A percentile compares a stretch with the other conserved stretches of the same genome.
Evolutionary conservation across 2,113 vertebrate species (phyloP).

Genomic region (Trinectes maculatus): DNA sequence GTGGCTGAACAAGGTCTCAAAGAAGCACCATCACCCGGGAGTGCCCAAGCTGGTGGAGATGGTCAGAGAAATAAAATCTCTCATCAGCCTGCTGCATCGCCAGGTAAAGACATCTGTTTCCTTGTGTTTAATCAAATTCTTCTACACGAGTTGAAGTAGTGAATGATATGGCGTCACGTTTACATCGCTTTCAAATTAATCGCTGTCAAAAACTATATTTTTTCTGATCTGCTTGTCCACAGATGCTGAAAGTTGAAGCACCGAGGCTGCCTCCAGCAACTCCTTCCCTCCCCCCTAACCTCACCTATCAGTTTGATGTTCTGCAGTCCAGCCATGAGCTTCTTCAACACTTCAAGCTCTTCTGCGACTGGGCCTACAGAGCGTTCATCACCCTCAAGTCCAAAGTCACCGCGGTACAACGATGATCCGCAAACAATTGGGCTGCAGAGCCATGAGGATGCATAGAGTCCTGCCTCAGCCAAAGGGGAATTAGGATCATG

Average conservation of each 20-base stretch:
- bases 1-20: slow-evolving; percentile 81
- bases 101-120: slow-evolving; percentile 70
- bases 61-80: slow-evolving; percentile 79
- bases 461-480: slow-evolving; percentile 27
- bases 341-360: slow-evolving; percentile 83
- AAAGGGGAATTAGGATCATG: slow-evolving; percentile 47
- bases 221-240: not conserved
- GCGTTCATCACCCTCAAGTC: slow-evolving; percentile 81
- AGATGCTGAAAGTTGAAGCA: slow-evolving; percentile 80
- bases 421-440: slow-evolving; percentile 35
- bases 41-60: slow-evolving; percentile 79
- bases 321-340: slow-evolving; percentile 82
- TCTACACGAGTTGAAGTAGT: not conserved
- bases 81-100: slow-evolving; percentile 75
- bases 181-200: not conserved
- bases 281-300: slow-evolving; percentile 73
- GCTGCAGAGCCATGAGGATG: slow-evolving; percentile 32
- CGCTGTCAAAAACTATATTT: too few relatives aligned
- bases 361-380: slow-evolving; percentile 83
- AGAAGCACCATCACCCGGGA: slow-evolving; percentile 78
- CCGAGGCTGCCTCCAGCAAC: slow-evolving; percentile 55
- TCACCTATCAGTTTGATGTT: slow-evolving; percentile 71
- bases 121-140: not conserved
- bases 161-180: not conserved
- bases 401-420: slow-evolving; percentile 71